A percentile compares a stretch with the other conserved stretches of the same genome.
Conservation (phyloP, 64 coral and sea anemone genomes). For the Cladopsammia gracilis region DNA sequence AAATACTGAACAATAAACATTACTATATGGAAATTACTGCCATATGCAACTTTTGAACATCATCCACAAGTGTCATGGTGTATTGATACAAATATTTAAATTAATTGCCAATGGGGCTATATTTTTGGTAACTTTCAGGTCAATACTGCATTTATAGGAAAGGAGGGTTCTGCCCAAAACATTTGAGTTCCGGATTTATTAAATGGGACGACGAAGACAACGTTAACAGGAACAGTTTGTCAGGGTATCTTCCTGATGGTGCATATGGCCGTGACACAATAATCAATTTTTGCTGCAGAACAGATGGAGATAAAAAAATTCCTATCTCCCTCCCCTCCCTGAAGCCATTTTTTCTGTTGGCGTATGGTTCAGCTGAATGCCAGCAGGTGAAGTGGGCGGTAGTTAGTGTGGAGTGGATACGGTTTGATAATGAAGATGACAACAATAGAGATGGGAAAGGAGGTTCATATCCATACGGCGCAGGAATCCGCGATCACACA, state of each 20-base stretch:
- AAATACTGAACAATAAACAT: no score
- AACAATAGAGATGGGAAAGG: background rate
- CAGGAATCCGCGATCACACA: background rate
- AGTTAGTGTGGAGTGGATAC: constrained; percentile 13
- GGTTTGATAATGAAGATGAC: background rate
- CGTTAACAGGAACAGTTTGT: background rate
- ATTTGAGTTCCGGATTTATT: background rate
- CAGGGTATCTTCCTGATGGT: constrained; percentile 28
- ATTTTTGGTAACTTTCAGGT: no score
- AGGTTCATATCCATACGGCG: background rate
- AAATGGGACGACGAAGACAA: constrained; percentile 50
- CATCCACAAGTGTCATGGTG: no score
- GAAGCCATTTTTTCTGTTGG: constrained; percentile 12
- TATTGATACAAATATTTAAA: no score
- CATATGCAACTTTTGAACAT: no score
- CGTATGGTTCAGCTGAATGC: background rate
- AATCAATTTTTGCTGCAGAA: constrained; percentile 13
- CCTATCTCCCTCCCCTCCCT: constrained; percentile 22
- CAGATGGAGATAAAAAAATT: background rate
- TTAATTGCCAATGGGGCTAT: no score
- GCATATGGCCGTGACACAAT: constrained; percentile 9
- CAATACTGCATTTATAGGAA: no score
- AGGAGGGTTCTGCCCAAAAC: no score
- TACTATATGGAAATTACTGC: no score
- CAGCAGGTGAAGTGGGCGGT: background rate